Base-by-base conservation (phyloP, 2,797 vertebrate species). In the Lepilemur ruficaudatus region DNA sequence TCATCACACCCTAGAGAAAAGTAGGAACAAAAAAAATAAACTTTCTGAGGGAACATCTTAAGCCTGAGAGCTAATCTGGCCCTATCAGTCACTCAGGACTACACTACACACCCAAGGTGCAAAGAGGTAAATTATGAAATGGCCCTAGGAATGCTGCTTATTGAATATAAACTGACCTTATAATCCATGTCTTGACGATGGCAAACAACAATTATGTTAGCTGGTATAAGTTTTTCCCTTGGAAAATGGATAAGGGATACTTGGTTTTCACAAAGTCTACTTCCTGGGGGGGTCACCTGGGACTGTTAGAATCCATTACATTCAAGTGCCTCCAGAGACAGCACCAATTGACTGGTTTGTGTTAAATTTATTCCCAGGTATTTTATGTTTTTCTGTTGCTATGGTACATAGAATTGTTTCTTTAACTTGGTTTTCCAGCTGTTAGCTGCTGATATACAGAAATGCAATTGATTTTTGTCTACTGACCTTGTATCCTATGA, bases 11-110 rank as follows among this genome's bases (percentile, higher is more conserved):
- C 52, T 35, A 70, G 41, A 85, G 67, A 89, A 89, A 85, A 78
- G 38, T 13, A 92, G 69, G 55, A 96, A 85, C 38, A 85, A 87
- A 94, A 94, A 63, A 73, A 81, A 96, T 55, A 72, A 91, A 86
- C 67, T 67, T 76, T 93, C 94, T 80, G 35, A 91, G 78, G n/a
- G 59, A 95, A 57, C 38, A 23, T 30, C 11, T 84, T 59, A 55
- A n/a, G 32, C 22, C 30, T 92, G 59, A 91, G 59, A 50, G 52
- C 69, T 67, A 67, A 90, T 55, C 22, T 46, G 76, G 57, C 22
- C 63, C 38, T 4, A 0, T 52, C 48, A n/a, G 80, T n/a, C 63
- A 38, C 12, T 32, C 18, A 81, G 46, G 63, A 88, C 81, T 52
- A 65, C 4, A 38, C 2, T 12, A 15, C 32, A 46, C 13, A 61